Evolutionary conservation across 2,888 invertebrate species (phyloP).

Genomic region (Oscheius sp.): DNA sequence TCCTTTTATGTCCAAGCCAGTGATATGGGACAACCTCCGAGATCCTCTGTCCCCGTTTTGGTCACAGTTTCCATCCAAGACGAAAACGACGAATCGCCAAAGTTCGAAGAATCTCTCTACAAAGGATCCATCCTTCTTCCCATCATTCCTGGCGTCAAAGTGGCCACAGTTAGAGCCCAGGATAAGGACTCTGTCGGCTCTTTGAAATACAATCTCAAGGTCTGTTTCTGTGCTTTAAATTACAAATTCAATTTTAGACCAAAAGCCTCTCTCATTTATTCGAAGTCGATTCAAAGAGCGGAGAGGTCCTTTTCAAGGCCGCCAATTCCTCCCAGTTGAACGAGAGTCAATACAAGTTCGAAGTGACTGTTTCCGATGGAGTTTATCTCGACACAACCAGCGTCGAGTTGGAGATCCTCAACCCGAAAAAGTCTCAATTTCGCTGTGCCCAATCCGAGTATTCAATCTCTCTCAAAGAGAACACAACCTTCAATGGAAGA

Average conservation of each 20-base stretch:
- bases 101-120: constrained; percentile 60
- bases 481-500: constrained; percentile 76
- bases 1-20: constrained; percentile 54
- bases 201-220: constrained; percentile 46
- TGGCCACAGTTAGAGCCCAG: constrained; percentile 43
- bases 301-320: constrained; percentile 75
- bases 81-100: constrained; percentile 72
- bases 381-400: constrained; percentile 40
- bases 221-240: background rate
- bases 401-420: constrained; percentile 26
- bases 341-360: constrained; percentile 33
- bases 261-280: constrained; percentile 73
- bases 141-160: constrained; percentile 81
- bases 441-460: constrained; percentile 47
- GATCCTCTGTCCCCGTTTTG: constrained; percentile 82
- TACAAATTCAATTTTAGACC: background rate
- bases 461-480: constrained; percentile 50
- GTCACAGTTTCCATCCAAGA: constrained; percentile 80
- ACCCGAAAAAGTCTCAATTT: constrained; percentile 31
- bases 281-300: constrained; percentile 82
- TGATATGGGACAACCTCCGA: constrained; percentile 79
- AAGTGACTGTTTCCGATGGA: constrained; percentile 56
- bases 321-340: constrained; percentile 31
- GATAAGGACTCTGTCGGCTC: constrained; percentile 70
- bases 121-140: constrained; percentile 75